A percentile compares a stretch with the other conserved stretches of the same genome.
Evolutionary conservation across 1,140 invertebrate genomes (phyloP).

Genomic region (Sesamia nonagrioides): DNA sequence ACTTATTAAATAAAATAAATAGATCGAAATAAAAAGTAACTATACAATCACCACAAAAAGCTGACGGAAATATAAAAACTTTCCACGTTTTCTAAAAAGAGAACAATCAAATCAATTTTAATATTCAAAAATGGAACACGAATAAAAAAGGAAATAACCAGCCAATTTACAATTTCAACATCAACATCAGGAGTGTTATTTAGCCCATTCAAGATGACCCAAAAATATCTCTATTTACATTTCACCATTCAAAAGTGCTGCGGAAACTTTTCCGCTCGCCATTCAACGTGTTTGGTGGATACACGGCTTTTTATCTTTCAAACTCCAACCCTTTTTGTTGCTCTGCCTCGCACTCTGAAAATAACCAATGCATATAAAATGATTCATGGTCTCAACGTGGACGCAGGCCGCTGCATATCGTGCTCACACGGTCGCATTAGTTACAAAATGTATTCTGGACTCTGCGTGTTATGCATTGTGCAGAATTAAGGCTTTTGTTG

Average conservation of each 20-base stretch:
- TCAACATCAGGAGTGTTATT: slow-evolving; percentile 36
- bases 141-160: not conserved
- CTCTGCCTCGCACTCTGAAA: slow-evolving; percentile 59
- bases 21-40: not conserved
- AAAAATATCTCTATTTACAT: slow-evolving; percentile 35
- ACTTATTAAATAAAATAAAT: not conserved
- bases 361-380: slow-evolving; percentile 78
- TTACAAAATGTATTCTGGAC: slow-evolving; percentile 61
- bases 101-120: not conserved
- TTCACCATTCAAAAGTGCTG: slow-evolving; percentile 44
- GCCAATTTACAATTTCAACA: slow-evolving; percentile 24
- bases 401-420: slow-evolving; percentile 34
- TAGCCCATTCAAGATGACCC: slow-evolving; percentile 26
- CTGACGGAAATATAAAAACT: not conserved
- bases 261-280: slow-evolving; percentile 46
- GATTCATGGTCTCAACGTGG: slow-evolving; percentile 68
- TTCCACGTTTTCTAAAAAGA: not conserved
- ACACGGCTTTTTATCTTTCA: slow-evolving; percentile 62
- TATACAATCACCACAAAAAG: not conserved
- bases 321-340: slow-evolving; percentile 62
- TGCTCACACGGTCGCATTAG: slow-evolving; percentile 66
- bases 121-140: not conserved
- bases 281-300: slow-evolving; percentile 32
- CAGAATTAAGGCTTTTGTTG: slow-evolving; percentile 47
- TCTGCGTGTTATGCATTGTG: slow-evolving; percentile 54